Evolutionary conservation across 2,888 invertebrate genomes (phyloP), one percentile per base, ranked within the genome.

Genomic region (Drosophila melanosoma): DNA sequence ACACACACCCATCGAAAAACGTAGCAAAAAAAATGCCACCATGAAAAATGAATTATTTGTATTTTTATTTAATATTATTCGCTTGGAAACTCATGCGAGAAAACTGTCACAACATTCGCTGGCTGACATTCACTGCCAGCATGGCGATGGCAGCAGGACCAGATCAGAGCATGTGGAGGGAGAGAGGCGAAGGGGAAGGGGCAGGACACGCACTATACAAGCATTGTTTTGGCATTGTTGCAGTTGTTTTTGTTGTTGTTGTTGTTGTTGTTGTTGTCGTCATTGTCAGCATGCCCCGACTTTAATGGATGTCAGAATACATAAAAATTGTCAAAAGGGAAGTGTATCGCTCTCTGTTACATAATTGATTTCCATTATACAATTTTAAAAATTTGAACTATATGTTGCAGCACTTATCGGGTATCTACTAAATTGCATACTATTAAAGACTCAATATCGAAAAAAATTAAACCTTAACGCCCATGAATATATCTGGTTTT

Each of bases 241-340:
- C 73, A 64, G 71, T 65, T 65, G 79, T 66, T 74, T 60, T 53
- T 70, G 59, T 33, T 66, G 51, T 23, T 69, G 60, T 32, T 73
- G 51, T 38, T 68, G 69, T 67, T 69, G 61, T 36, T 72, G 63
- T 63, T 71, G 72, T 71, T 87, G 84, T 82, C 74, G 86, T 85
- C 79, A 73, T 87, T 83, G 82, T 84, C 84, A 81, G 88, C 83
- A 77, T 78, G 85, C 75, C 59, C 70, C 85, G 79, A 89, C 83
- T 89, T 87, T 85, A 86, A 82, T 85, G 85, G 82, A 80, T 89
- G 87, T 89, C 89, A 84, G 67, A 67, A 78, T 69, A 89, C 85
- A 89, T 87, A 89, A 87, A 89, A 87, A 87, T 85, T 87, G 87
- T 82, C 84, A 87, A 84, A 84, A 82, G 82, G 85, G 80, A 84